Base-by-base conservation (phyloP, 2,113 vertebrate genomes). In the Pseudonaja textilis region DNA sequence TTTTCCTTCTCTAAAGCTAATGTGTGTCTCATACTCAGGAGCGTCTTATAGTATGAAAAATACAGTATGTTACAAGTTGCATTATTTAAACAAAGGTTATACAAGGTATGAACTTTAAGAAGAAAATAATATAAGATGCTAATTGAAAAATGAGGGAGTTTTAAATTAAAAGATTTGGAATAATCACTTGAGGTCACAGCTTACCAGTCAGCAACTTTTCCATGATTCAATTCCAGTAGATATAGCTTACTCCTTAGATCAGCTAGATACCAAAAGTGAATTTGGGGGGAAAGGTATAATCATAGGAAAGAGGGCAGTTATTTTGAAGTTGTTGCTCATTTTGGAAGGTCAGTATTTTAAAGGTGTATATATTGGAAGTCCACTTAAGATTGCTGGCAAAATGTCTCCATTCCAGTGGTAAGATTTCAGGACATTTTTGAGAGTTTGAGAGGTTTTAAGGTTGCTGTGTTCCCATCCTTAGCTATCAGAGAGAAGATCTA, bases 111-210 rank as follows among this genome's bases (percentile, higher is more conserved):
- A 8, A 14, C 47, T 57, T 10, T 20, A 59, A 89, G 29, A 25
- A 25, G 16, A 2, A 64, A 16, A 9, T 20, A 11, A 47, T 11
- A 3, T 69, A 26, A 87, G 23, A 93, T 94, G 91, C 0, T 5
- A 89, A 10, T 18, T 29, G 18, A 95, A 95, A 12, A 1, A 95
- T 47, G 9, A 69, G 29, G 64, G 16, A 69, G 64, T 16, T n/a
- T 69, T 69, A 69, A 69, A 69, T 69, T n/a, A 69, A 69, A 69
- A n/a, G 26, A n/a, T n/a, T 69, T 69, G 64, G 64, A 69, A 69
- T n/a, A 16, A 69, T 69, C 11, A 69, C 12, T n/a, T n/a, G 64
- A n/a, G 29, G 12, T n/a, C 64, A n/a, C 29, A 69, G 1, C 64
- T 69, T 69, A 64, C 16, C 61, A n/a, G 64, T n/a, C 25, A 26